phyloP scores from a whole-genome alignment of 2,113 vertebrate genomes.

The Oriolus oriolus region DNA sequence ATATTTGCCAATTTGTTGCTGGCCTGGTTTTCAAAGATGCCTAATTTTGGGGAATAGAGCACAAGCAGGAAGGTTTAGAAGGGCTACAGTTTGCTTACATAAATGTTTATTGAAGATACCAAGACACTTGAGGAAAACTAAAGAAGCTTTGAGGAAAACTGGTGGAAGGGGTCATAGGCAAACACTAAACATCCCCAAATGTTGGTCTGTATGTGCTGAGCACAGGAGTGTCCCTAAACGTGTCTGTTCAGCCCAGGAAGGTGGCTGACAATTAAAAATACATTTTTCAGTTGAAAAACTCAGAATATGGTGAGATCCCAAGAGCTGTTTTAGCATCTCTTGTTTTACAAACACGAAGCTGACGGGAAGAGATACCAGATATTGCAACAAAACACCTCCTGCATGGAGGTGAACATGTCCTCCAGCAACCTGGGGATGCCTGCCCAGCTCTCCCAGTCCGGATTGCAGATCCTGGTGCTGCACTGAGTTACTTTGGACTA shows the following conservation, averaged over 20 bases:
- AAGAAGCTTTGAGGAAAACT: not conserved
- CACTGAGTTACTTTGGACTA: not conserved
- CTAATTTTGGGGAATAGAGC: not conserved
- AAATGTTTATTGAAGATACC: not conserved
- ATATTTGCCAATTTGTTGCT: conserved; percentile 2
- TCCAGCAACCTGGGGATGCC: not conserved
- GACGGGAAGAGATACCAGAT: not conserved
- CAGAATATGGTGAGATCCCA: not conserved
- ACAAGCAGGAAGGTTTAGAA: not conserved
- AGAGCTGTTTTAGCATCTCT: not conserved
- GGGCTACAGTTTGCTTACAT: not conserved
- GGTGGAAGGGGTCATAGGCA: not conserved
- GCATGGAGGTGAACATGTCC: not conserved
- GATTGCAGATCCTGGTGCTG: not conserved
- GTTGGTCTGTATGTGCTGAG: not conserved
- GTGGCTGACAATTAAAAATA: not conserved
- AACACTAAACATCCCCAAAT: not conserved
- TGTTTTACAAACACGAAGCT: not conserved
- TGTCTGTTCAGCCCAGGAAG: not conserved
- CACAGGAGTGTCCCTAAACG: not conserved
- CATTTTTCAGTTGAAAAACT: rapidly evolving
- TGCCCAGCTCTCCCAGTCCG: not conserved
- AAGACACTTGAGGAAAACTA: not conserved
- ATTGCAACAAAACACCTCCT: not conserved
- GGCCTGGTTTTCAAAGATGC: conserved; percentile 2